Percentiles rank a stretch among this genome's conserved stretches.
Evolutionary conservation across 2,888 invertebrate genomes (phyloP).

Genomic region (Linnaemya vulpina): DNA sequence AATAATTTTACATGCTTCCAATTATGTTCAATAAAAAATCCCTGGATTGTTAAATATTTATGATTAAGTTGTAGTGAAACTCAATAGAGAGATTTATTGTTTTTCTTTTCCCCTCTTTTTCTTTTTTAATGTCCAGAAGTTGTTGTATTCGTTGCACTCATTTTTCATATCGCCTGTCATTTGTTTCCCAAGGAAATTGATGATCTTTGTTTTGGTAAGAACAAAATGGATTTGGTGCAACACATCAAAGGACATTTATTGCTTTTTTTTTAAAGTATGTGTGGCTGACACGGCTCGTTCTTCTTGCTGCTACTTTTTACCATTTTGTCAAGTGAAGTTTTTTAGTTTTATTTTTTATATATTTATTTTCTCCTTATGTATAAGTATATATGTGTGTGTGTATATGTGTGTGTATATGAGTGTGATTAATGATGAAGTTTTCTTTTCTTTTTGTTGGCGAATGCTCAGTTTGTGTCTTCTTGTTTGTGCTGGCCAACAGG

Average conservation of each 20-base stretch:
- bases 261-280: neutral
- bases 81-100: neutral
- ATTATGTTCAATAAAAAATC: neutral
- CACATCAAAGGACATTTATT: slow-evolving; percentile 39
- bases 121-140: neutral
- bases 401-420: no score
- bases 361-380: neutral
- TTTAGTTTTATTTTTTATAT: neutral
- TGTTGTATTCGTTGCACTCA: neutral
- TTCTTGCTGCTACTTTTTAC: neutral
- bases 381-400: no score
- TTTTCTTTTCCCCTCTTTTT: neutral
- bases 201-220: neutral
- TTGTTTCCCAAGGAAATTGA: slow-evolving; percentile 24
- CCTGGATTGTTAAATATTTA: neutral
- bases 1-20: slow-evolving; percentile 2
- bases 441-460: neutral
- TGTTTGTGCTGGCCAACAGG: slow-evolving; percentile 1
- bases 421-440: slow-evolving; percentile 34
- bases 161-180: slow-evolving; percentile 35
- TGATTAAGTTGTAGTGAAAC: neutral
- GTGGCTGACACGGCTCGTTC: neutral
- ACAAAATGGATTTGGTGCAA: neutral
- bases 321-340: slow-evolving; percentile 19
- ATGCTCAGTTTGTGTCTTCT: neutral